Base-by-base conservation (phyloP, 1,140 invertebrate genomes). In the Drosophila kanapiae region DNA sequence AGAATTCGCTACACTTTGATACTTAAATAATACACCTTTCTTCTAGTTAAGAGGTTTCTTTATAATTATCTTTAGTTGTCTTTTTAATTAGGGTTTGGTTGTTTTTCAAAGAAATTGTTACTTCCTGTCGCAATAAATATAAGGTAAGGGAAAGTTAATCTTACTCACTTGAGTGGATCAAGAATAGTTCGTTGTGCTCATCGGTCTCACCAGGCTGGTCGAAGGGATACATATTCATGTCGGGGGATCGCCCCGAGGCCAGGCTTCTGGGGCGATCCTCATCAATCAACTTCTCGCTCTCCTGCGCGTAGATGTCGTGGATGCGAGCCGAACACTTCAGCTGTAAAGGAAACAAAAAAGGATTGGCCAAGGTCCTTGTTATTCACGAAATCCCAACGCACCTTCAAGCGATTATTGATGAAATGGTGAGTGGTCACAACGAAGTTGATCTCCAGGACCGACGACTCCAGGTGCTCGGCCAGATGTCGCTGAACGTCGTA, bases 391-490 rank as follows among this genome's bases (percentile, higher is more conserved):
- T 27, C 10, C 4, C 0, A 14, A 4, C 51, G 33, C 53, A 94
- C 94, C 93, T 94, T 94, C 33, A 94, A 91, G 80, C 93, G 93
- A 14, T 93, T 88, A 63, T 93, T 92, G 10, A 94, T 87, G 31
- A 94, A 94, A 72, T 94, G 94, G 49, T 94, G 94, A 59, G 93
- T 91, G 56, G 94, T 94, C 27, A 94, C 93, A 5, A 94, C 91
- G 42, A 94, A 94, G 58, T 94, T 94, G 18, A 94, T 93, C 63
- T 93, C 92, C 54, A 91, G 37, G 11, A 92, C 90, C 0, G 91
- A 67, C 7, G 91, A 91, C 59, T 93, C 92, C 31, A 92, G 60
- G 37, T 91, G 78, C 43, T 91, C 92, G 23, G 76, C 79, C 16
- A 91, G 29, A 53, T 93, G 90, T 5, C 91, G 76, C 62, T 93